Base-by-base conservation (phyloP, 2,888 invertebrate species). In the Dyspetes luteomarginatus region DNA sequence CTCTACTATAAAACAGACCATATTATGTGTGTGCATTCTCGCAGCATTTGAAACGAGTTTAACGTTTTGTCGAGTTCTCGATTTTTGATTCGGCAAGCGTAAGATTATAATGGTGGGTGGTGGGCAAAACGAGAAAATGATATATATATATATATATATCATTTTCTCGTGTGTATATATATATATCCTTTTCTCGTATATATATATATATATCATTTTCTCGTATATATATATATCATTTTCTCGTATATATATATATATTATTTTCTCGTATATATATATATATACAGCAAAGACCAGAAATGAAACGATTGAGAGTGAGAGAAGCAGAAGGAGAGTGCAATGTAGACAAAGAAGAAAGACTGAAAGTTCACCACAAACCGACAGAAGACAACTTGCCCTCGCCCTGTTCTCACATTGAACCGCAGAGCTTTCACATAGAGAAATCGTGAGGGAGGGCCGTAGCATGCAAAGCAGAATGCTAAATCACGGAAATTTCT, bases 401-500 rank as follows among this genome's bases (percentile, higher is more conserved):
- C 60, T 24, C 15, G 15, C 30, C 9, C 5, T 22, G 50, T 17
- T 30, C 36, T 9, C 50, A 36, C 48, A 36, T 7, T 36, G 36
- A 36, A 12, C 36, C 12, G 3, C 36, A 12, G 12, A 36, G 36
- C 36, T 36, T 36, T 36, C 36, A 12, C 36, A 12, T 43, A 56
- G 58, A 17, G 48, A 50, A n/a, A 15, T 12, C 36, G 36, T 36
- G 19, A n/a, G n/a, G n/a, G n/a, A n/a, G n/a, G 17, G 36, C 24
- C 45, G 69, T 50, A 12, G 50, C 56, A 71, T 71, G 58, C 65
- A 72, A 76, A 72, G 67, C 45, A 76, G 67, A 71, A 80, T 80
- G 58, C 76, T 72, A 80, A 80, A 80, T 80, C 80, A 76, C 76
- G 76, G 71, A 80, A 76, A 80, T 80, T 76, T 80, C 80, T 76